A percentile compares a stretch with the other conserved stretches of the same genome.
These are phyloP conservation scores for Heliothis virescens DNA, from an alignment of 1,140 invertebrate species.

Conservation along the genomic window DNA sequence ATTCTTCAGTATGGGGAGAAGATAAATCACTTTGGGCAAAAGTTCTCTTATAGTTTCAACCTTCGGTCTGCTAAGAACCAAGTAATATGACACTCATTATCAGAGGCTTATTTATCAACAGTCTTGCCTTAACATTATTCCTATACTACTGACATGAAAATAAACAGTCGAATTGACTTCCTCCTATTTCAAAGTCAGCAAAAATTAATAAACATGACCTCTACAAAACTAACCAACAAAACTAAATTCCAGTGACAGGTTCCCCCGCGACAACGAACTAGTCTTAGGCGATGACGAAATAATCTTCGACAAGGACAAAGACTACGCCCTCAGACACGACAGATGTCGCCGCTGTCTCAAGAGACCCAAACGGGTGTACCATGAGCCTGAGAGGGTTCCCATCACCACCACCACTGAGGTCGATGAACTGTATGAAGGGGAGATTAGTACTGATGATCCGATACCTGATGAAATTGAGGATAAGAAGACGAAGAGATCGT, in stretches of 20 bases:
- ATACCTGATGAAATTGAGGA: neutral
- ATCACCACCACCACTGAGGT: slow-evolving; percentile 50
- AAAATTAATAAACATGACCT: too few relatives aligned
- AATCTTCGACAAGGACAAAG: slow-evolving; percentile 60
- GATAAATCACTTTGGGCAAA: too few relatives aligned
- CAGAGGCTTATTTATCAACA: too few relatives aligned
- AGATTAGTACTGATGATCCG: neutral
- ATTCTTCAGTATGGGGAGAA: too few relatives aligned
- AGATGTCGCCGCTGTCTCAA: slow-evolving; percentile 63
- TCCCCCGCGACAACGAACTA: slow-evolving; percentile 67
- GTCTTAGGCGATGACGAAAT: slow-evolving; percentile 68
- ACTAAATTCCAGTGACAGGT: slow-evolving; percentile 66
- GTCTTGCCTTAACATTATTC: too few relatives aligned
- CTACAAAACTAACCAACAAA: slow-evolving; percentile 4
- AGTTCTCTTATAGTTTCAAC: too few relatives aligned
- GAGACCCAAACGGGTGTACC: slow-evolving; percentile 53
- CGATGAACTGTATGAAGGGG: neutral
- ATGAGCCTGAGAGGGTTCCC: slow-evolving; percentile 47
- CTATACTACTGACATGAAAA: too few relatives aligned
- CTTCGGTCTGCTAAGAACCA: too few relatives aligned
- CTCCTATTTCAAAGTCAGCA: too few relatives aligned
- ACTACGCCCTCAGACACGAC: slow-evolving; percentile 59
- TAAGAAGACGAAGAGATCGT: neutral
- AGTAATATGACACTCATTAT: too few relatives aligned
- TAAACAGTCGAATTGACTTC: too few relatives aligned